Base-by-base conservation (phyloP, 1,140 invertebrate species). In the Hylaeus anthracinus region DNA sequence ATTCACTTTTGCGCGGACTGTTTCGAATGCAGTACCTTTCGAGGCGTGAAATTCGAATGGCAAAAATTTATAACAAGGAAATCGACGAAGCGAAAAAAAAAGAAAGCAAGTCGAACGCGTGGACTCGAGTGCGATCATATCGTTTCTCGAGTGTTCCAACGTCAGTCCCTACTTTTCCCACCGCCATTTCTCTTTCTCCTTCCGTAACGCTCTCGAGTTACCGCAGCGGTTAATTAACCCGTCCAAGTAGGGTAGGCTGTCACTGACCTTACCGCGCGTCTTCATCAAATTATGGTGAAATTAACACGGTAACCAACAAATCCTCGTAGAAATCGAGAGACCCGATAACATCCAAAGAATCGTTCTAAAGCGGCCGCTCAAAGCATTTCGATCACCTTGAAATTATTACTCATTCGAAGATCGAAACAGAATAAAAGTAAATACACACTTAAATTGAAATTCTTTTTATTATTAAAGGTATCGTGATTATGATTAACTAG, bases 221-320 rank as follows among this genome's bases (percentile, higher is more conserved):
- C 78, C 74, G 71, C 26, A 41, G 37, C 14, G 76, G 41, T 84
- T 79, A 84, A 84, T 87, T 87, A 86, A 86, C 65, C 51, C 56
- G 60, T 60, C n/a, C 66, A 15, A 69, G 71, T 73, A 56, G 51
- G 8, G 73, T 12, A 51, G 26, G 48, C 67, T 61, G 69, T 58
- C 53, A 56, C 51, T 60, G 71, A 86, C 66, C 81, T 71, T 84
- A 66, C 67, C 39, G 39, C 43, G 10, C 39, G 58, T 83, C 77
- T 81, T 74, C 73, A 60, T 48, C 73, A 63, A 77, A 83, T 81
- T 83, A 80, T 77, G 10, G 56, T 5, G 58, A 61, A 65, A 72
- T 78, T 78, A 79, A 79, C 51, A 51, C 53, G 55, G 55, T 26
- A 48, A 9, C 12, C 48, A 45, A 26, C 26, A n/a, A 53, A 72